Evolutionary conservation across 2,888 invertebrate species (phyloP).

Genomic region (Napeogenes inachia): DNA sequence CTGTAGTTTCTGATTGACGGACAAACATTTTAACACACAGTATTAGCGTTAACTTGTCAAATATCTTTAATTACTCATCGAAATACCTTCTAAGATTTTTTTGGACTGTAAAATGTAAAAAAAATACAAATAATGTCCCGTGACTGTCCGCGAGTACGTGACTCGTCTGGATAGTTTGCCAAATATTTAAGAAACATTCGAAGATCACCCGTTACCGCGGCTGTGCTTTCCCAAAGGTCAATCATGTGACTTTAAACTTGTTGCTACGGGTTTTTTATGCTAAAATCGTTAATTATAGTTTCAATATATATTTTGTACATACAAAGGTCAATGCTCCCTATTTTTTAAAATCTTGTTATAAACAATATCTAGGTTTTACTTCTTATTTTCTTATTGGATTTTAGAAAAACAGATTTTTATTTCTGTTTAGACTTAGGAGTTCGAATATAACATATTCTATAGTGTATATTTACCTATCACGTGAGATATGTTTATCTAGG

Average conservation of each 20-base stretch:
- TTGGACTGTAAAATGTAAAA: constrained; percentile 4
- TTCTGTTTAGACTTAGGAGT: too few species aligned
- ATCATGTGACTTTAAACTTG: constrained; percentile 18
- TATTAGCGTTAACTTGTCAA: too few species aligned
- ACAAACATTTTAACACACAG: too few species aligned
- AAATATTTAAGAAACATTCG: constrained; percentile 36
- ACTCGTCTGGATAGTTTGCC: constrained; percentile 47
- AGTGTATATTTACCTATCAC: too few species aligned
- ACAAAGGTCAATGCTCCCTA: neutral
- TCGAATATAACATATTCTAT: too few species aligned
- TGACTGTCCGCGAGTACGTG: constrained; percentile 37
- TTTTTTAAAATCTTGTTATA: neutral
- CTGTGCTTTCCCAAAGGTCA: constrained; percentile 19
- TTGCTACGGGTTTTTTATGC: constrained; percentile 24
- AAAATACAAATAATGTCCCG: constrained; percentile 28
- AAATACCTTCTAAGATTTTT: neutral
- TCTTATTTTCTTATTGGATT: neutral
- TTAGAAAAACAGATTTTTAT: too few species aligned
- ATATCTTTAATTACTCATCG: too few species aligned
- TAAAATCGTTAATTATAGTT: neutral
- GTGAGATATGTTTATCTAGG: too few species aligned
- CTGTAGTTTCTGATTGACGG: too few species aligned
- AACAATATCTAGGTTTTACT: neutral
- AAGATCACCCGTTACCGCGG: constrained; percentile 9
- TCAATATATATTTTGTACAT: neutral